Evolutionary conservation across 2,888 invertebrate species (phyloP).

Genomic region (Octonoba sinensis): DNA sequence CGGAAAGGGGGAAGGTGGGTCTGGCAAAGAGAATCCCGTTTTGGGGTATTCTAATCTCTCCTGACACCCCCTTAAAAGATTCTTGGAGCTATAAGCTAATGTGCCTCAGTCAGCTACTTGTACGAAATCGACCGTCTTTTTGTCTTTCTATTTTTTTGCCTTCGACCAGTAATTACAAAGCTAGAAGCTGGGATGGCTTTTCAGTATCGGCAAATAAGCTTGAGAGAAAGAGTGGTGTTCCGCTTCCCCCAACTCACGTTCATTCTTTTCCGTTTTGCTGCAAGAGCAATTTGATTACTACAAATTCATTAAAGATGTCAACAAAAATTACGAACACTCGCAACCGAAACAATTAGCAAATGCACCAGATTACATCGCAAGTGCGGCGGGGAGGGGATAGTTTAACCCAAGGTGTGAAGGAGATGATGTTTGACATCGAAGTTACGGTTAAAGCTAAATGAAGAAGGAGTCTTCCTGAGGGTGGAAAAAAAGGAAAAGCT

Average conservation of each 20-base stretch:
- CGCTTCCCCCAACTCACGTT: neutral
- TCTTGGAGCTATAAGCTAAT: conserved; percentile 22
- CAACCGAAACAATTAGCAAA: conserved; percentile 59
- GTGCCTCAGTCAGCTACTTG: conserved; percentile 1
- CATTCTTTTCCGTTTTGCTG: conserved; percentile 5
- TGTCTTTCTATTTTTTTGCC: neutral
- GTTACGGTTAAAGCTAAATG: conserved; percentile 37
- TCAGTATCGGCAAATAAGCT: conserved; percentile 52
- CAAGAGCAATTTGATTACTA: conserved; percentile 62
- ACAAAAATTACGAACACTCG: conserved; percentile 54
- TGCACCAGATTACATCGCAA: conserved; percentile 26
- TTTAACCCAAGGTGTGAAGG: conserved; percentile 13
- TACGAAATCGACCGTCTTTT: conserved; percentile 28
- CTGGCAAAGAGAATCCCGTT: neutral
- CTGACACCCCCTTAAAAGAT: conserved; percentile 15
- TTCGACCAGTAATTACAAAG: conserved; percentile 39
- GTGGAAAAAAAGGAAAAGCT: conserved; percentile 1
- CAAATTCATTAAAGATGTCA: conserved; percentile 65
- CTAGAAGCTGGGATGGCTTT: conserved; percentile 26
- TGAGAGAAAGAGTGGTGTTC: conserved; percentile 6
- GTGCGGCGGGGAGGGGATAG: neutral
- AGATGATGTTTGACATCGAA: conserved; percentile 52
- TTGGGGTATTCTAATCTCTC: conserved; percentile 20
- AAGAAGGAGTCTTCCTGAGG: conserved; percentile 29
- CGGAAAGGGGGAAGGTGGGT: conserved; percentile 17